Evolutionary conservation across 1,140 invertebrate species (phyloP).

Genomic region (Drosophila cardini): DNA sequence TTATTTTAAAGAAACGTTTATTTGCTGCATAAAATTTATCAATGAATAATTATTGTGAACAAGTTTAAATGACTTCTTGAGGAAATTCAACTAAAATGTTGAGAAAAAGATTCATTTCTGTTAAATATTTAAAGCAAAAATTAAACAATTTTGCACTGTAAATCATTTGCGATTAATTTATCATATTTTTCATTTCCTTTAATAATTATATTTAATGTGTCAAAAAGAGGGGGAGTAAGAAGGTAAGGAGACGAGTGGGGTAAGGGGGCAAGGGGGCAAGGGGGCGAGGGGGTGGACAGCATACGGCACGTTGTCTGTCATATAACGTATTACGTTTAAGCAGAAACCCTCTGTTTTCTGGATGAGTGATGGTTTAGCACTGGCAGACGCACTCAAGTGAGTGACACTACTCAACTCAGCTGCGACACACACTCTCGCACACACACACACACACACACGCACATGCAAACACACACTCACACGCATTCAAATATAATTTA

Average conservation of each 20-base stretch:
- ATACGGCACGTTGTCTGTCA: conserved; percentile 18
- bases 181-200: conserved; percentile 9
- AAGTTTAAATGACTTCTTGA: no score
- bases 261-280: no score
- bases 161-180: background rate
- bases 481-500: conserved; percentile 2
- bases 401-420: conserved; percentile 29
- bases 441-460: conserved; percentile 1
- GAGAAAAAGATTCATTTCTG: no score
- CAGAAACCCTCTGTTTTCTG: conserved; percentile 26
- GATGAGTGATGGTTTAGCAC: conserved; percentile 29
- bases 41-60: no score
- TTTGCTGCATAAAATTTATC: no score
- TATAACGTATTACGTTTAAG: background rate
- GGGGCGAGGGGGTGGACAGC: conserved; percentile 6
- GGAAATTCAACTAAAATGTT: no score
- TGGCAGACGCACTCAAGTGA: conserved; percentile 14
- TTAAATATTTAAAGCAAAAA: no score
- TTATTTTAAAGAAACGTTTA: no score
- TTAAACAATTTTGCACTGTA: no score
- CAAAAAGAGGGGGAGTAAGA: no score
- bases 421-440: conserved; percentile 11
- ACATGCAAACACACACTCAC: conserved; percentile 3
- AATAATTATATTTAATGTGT: conserved; percentile 70
- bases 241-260: no score